phyloP scores from a whole-genome alignment of 2,888 invertebrate species.

The Agapostemon virescens region DNA sequence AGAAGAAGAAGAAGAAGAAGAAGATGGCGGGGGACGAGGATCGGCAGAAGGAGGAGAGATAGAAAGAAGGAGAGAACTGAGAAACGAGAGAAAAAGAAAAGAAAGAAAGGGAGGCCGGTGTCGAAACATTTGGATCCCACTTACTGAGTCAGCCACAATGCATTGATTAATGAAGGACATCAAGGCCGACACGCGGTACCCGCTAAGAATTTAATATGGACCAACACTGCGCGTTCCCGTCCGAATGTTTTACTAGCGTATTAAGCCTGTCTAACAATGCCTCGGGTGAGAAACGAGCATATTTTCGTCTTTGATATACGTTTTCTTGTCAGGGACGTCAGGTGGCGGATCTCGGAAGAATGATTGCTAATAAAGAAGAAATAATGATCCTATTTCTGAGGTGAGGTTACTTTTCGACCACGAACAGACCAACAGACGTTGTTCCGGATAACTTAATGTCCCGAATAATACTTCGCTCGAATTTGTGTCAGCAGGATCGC shows the following conservation, averaged over 20 bases:
- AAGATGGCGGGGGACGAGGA: background rate
- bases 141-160: constrained; percentile 62
- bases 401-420: constrained; percentile 40
- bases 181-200: constrained; percentile 64
- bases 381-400: constrained; percentile 54
- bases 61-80: constrained; percentile 1
- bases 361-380: constrained; percentile 57
- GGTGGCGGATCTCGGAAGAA: constrained; percentile 46
- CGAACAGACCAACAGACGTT: constrained; percentile 17
- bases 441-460: constrained; percentile 44
- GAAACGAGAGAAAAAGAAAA: background rate
- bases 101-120: constrained; percentile 46
- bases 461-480: constrained; percentile 10
- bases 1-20: background rate
- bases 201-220: constrained; percentile 70
- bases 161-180: constrained; percentile 70
- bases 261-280: constrained; percentile 65
- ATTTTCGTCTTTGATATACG: constrained; percentile 58
- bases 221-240: constrained; percentile 60
- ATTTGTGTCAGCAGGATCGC: constrained; percentile 1
- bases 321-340: constrained; percentile 49
- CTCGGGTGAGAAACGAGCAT: constrained; percentile 44
- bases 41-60: background rate
- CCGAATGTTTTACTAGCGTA: constrained; percentile 62
- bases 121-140: constrained; percentile 70